These are phyloP conservation scores for Linepithema humile DNA, from an alignment of 1,140 invertebrate genomes.

Conservation along the genomic window DNA sequence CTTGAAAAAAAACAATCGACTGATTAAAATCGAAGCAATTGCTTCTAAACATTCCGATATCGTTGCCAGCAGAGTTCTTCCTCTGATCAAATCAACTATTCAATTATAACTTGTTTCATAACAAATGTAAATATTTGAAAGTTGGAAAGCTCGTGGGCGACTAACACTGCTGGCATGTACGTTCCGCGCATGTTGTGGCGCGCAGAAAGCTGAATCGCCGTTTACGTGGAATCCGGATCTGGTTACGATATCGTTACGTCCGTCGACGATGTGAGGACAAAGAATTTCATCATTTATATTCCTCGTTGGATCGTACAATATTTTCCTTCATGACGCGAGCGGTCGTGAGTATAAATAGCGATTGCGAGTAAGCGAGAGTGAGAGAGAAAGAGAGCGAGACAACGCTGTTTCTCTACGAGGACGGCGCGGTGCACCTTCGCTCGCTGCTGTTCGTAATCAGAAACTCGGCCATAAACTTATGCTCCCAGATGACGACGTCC, in stretches of 20 bases:
- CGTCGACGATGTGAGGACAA: neutral
- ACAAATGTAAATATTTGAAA: constrained; percentile 17
- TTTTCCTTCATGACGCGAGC: constrained; percentile 3
- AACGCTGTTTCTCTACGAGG: neutral
- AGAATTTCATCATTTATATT: constrained; percentile 26
- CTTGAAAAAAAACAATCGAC: neutral
- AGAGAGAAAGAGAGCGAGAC: neutral
- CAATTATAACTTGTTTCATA: constrained; percentile 4
- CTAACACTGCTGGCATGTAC: neutral
- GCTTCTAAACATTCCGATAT: neutral
- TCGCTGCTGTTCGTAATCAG: constrained; percentile 14
- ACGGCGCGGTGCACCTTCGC: neutral
- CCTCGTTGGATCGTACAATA: neutral
- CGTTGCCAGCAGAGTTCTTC: neutral
- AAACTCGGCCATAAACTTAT: constrained; percentile 21
- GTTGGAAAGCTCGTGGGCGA: neutral
- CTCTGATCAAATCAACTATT: neutral
- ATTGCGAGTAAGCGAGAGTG: neutral
- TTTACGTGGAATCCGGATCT: neutral
- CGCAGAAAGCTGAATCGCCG: neutral
- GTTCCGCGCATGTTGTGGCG: neutral
- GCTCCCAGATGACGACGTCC: neutral
- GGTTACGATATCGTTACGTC: neutral
- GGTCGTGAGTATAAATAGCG: constrained; percentile 1
- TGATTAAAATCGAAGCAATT: constrained; percentile 11